Evolutionary conservation across 2,888 invertebrate genomes (phyloP), one percentile per base, ranked within the genome.

Genomic region (Brenthis ino): DNA sequence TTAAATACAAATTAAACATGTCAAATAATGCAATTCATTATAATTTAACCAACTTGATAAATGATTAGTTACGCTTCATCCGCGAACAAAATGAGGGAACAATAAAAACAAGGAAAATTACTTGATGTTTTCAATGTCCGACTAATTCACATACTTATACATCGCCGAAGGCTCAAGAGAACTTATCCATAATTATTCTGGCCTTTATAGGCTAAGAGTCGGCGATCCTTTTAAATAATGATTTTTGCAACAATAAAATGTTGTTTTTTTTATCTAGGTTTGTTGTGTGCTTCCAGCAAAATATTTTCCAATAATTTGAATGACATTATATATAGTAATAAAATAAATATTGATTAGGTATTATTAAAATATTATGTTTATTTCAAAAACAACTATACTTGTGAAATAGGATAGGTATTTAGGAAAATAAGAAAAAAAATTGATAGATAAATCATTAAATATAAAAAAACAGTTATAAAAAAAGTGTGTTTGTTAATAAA

Each of bases 131-230:
- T 68, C 65, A 71, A 69, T 67, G 68, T 48, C 64, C 58, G 69
- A 68, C 72, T 74, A 75, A 75, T 71, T 77, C 71, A 69, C 69
- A 70, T 70, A 71, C 72, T 72, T 72, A 75, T 76, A 76, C 60
- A 77, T 78, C 74, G 66, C 75, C 73, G 75, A 74, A 76, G 72
- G 77, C 81, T 77, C 70, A 74, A 76, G 75, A 77, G 77, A 83
- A 85, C 85, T 85, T 85, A 82, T 83, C 75, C 77, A 79, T 85
- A 86, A 88, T 87, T 87, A 84, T 82, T 73, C 37, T 67, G 61
- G 77, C 76, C 69, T 76, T 78, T 76, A 71, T 84, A 85, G 83
- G 55, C 78, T 37, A 74, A 79, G 86, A 87, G 87, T 74, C 71
- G 57, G 47, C 66, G n/a, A 69, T 69, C 16, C 33, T 72, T 71